A percentile compares a stretch with the other conserved stretches of the same genome.
Conservation (phyloP, 37 sponge, comb jelly and placozoan species). For the Haliclona indistincta region DNA sequence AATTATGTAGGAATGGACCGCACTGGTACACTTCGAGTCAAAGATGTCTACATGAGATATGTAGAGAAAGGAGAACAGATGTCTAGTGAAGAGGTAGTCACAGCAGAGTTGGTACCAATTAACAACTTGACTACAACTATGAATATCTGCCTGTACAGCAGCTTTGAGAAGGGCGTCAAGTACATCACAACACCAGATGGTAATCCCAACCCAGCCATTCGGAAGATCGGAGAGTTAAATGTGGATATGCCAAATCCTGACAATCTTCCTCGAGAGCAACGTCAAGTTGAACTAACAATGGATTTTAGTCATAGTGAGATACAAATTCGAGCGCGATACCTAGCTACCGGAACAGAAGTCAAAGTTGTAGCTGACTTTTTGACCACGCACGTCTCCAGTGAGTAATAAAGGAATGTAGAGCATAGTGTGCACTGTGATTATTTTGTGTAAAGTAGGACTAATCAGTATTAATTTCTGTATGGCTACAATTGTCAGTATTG, state of each 20-base stretch:
- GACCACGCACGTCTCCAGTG: too few species aligned
- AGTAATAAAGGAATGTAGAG: too few species aligned
- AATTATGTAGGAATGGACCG: not conserved
- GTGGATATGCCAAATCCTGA: constrained; percentile 30
- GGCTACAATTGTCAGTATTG: too few species aligned
- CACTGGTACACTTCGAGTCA: not conserved
- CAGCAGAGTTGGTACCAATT: not conserved
- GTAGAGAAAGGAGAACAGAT: constrained; percentile 41
- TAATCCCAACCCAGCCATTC: not conserved
- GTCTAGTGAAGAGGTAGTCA: constrained; percentile 19
- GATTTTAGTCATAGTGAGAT: constrained; percentile 48
- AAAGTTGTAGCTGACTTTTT: constrained; percentile 25
- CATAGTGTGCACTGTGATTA: too few species aligned
- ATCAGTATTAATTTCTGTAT: too few species aligned
- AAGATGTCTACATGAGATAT: constrained; percentile 21
- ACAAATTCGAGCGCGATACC: constrained; percentile 22
- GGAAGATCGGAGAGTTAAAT: constrained; percentile 13
- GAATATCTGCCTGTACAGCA: constrained; percentile 3
- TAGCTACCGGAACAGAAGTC: constrained; percentile 10
- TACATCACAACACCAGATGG: not conserved
- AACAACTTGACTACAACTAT: not conserved
- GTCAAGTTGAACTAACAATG: constrained; percentile 17
- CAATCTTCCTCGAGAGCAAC: constrained; percentile 4
- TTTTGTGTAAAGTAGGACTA: too few species aligned
- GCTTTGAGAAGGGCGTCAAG: not conserved